phyloP scores from a whole-genome alignment of 2,888 invertebrate genomes.

The Hedya salicella region DNA sequence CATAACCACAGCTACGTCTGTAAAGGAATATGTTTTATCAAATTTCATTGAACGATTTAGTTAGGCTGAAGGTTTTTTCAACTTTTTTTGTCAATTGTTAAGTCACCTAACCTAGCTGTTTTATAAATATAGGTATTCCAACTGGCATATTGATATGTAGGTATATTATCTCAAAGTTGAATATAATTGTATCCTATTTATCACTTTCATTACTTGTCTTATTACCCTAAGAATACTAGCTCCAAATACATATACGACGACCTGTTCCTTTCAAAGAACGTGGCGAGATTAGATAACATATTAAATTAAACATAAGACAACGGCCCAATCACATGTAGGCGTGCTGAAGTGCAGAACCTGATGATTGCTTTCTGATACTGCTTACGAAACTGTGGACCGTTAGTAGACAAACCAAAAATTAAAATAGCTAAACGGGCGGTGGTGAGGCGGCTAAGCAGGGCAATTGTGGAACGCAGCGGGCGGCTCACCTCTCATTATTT shows the following conservation, averaged over 20 bases:
- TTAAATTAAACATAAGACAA: conserved; percentile 44
- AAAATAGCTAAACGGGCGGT: conserved; percentile 83
- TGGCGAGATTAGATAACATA: conserved; percentile 36
- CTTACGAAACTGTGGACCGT: conserved; percentile 77
- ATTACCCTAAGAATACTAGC: too few relatives aligned
- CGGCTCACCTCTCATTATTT: conserved; percentile 83
- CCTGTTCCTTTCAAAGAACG: background rate
- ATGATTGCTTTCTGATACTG: conserved; percentile 64
- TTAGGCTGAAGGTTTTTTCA: too few relatives aligned
- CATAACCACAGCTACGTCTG: too few relatives aligned
- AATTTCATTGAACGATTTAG: too few relatives aligned
- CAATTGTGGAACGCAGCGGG: conserved; percentile 83
- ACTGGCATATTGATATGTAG: too few relatives aligned
- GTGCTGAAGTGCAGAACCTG: conserved; percentile 64
- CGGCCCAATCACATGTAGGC: conserved; percentile 58
- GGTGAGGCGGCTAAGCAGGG: conserved; percentile 80
- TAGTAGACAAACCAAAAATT: conserved; percentile 84
- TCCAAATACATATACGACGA: background rate
- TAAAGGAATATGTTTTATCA: too few relatives aligned
- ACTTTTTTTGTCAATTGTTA: too few relatives aligned
- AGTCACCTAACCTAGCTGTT: too few relatives aligned
- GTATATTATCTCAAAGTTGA: too few relatives aligned
- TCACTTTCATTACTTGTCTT: too few relatives aligned
- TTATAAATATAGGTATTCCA: too few relatives aligned
- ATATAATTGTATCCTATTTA: too few relatives aligned